A percentile compares a stretch with the other conserved stretches of the same genome.
These are phyloP conservation scores for Heterotilapia buettikoferi DNA, from an alignment of 2,113 vertebrate genomes.

Conservation along the genomic window DNA sequence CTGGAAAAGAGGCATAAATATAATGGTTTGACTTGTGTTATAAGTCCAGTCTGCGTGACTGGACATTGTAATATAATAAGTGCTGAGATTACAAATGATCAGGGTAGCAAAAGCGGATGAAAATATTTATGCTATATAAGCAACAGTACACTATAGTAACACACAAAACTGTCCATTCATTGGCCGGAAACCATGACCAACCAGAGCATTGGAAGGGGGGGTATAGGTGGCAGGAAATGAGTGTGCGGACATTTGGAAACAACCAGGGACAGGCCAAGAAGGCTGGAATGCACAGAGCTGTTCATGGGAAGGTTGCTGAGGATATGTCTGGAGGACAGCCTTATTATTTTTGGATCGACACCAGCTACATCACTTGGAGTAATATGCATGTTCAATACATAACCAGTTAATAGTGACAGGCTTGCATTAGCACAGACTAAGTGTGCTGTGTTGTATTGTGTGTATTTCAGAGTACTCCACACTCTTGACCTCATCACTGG, in stretches of 20 bases:
- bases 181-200: neutral
- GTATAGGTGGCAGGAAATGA: slow-evolving; percentile 54
- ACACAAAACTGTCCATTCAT: slow-evolving; percentile 66
- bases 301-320: neutral
- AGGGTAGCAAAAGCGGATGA: neutral
- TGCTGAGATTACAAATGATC: neutral
- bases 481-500: neutral
- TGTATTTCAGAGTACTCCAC: neutral
- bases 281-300: slow-evolving; percentile 10
- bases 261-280: slow-evolving; percentile 1
- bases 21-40: neutral
- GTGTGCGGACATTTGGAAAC: slow-evolving; percentile 35
- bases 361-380: neutral
- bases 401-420: neutral
- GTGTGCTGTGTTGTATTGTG: neutral
- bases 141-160: neutral
- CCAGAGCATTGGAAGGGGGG: neutral
- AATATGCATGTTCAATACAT: neutral
- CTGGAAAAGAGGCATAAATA: neutral
- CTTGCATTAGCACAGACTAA: neutral
- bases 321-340: neutral
- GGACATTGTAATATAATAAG: neutral
- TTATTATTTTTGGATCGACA: neutral
- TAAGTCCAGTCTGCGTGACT: neutral
- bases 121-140: neutral